Evolutionary conservation across 2,888 invertebrate genomes (phyloP).

Genomic region (Teleogryllus oceanicus): DNA sequence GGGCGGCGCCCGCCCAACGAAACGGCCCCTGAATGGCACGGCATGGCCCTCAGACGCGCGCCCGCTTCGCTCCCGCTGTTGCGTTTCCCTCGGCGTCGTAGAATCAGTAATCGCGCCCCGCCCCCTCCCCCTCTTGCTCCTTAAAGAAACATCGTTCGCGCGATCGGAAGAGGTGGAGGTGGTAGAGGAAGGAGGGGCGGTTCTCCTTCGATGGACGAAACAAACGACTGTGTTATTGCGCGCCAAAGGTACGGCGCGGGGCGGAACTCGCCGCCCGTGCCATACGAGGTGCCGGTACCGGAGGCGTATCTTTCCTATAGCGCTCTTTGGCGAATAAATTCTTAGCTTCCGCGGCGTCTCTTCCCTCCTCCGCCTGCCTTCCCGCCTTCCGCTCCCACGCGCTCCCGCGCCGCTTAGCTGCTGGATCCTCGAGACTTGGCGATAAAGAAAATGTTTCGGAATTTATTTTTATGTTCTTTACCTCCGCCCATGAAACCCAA

Average conservation of each 20-base stretch:
- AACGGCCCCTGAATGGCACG: too few relatives aligned
- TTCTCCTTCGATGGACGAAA: neutral
- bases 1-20: too few relatives aligned
- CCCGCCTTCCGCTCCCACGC: neutral
- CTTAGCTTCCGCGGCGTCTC: neutral
- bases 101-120: neutral
- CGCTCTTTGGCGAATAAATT: slow-evolving; percentile 20
- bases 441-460: slow-evolving; percentile 29
- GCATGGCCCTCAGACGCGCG: too few relatives aligned
- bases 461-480: slow-evolving; percentile 37
- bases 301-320: neutral
- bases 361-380: neutral
- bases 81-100: neutral
- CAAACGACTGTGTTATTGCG: slow-evolving; percentile 18
- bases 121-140: neutral
- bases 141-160: neutral
- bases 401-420: neutral
- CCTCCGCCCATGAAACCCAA: slow-evolving; percentile 37
- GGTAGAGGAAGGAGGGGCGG: neutral
- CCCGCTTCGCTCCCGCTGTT: too few relatives aligned
- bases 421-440: slow-evolving; percentile 2
- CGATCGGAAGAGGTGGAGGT: neutral
- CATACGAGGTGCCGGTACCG: neutral
- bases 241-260: neutral
- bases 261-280: neutral